Evolutionary conservation across 2,797 vertebrate species (phyloP).

Genomic region (Gymnothorax javanicus): DNA sequence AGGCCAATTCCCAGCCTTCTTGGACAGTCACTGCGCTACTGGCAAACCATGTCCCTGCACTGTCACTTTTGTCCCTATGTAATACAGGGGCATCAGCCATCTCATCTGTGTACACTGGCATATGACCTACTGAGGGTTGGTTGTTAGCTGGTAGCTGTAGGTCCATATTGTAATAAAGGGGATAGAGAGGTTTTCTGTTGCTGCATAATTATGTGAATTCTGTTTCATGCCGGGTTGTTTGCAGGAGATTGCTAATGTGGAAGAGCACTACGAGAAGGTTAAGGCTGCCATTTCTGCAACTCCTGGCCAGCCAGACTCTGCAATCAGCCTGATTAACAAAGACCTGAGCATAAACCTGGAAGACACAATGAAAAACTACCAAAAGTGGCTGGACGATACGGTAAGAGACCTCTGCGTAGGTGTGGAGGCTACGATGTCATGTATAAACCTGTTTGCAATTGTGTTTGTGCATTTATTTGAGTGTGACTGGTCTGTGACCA

Average conservation of each 20-base stretch:
- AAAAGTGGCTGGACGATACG: constrained; percentile 77
- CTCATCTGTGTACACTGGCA: neutral
- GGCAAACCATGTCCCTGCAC: neutral
- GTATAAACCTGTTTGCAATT: neutral
- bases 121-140: neutral
- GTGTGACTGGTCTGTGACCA: too few species aligned
- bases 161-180: neutral
- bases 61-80: neutral
- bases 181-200: neutral
- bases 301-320: constrained; percentile 59
- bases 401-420: constrained; percentile 54
- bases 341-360: constrained; percentile 78
- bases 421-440: neutral
- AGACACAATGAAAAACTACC: constrained; percentile 74
- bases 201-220: neutral
- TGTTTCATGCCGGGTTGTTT: neutral
- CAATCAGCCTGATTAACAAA: constrained; percentile 76
- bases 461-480: neutral
- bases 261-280: constrained; percentile 83
- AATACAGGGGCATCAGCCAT: neutral
- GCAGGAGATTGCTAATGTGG: constrained; percentile 88
- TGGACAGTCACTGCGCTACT: neutral
- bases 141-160: neutral
- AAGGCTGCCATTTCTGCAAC: constrained; percentile 71
- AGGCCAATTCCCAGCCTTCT: constrained; percentile 5